Percentiles rank a stretch among this genome's conserved stretches.
Conservation (phyloP, 1,140 invertebrate species). For the Drosophila baimaii region DNA sequence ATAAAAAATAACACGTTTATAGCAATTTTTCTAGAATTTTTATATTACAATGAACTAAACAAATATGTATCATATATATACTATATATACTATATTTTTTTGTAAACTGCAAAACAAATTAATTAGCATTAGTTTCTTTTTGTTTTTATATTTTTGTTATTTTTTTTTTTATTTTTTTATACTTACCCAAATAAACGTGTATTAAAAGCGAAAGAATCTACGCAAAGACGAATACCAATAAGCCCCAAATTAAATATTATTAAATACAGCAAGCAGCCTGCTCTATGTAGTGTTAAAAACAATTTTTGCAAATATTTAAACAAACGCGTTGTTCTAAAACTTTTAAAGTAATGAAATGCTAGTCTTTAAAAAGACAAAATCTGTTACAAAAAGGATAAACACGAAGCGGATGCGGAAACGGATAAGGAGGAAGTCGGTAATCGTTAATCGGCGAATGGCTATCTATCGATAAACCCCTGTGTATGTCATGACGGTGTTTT, state of each 20-base stretch:
- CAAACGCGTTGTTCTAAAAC: slow-evolving; percentile 71
- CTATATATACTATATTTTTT: slow-evolving; percentile 60
- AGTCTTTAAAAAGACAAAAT: slow-evolving; percentile 69
- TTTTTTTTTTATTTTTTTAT: slow-evolving; percentile 37
- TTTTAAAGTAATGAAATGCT: slow-evolving; percentile 74
- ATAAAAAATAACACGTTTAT: slow-evolving; percentile 63
- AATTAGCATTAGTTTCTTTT: slow-evolving; percentile 67
- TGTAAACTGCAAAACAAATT: slow-evolving; percentile 64
- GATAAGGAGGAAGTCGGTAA: slow-evolving; percentile 18
- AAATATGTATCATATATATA: slow-evolving; percentile 58
- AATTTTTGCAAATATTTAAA: slow-evolving; percentile 71
- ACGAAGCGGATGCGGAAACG: slow-evolving; percentile 21
- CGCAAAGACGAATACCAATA: slow-evolving; percentile 31
- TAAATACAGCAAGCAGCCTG: slow-evolving; percentile 68
- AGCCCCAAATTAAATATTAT: slow-evolving; percentile 52
- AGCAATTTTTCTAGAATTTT: slow-evolving; percentile 84
- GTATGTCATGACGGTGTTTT: slow-evolving; percentile 60
- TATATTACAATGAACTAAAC: slow-evolving; percentile 74
- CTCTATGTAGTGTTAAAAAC: slow-evolving; percentile 68
- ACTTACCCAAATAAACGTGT: slow-evolving; percentile 50
- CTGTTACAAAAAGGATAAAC: slow-evolving; percentile 49
- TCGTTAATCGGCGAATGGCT: slow-evolving; percentile 25
- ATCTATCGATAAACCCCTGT: slow-evolving; percentile 46
- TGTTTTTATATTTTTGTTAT: slow-evolving; percentile 33
- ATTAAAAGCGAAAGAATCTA: slow-evolving; percentile 67